Evolutionary conservation across 2,113 vertebrate species (phyloP).

Genomic region (Hymenochirus boettgeri): DNA sequence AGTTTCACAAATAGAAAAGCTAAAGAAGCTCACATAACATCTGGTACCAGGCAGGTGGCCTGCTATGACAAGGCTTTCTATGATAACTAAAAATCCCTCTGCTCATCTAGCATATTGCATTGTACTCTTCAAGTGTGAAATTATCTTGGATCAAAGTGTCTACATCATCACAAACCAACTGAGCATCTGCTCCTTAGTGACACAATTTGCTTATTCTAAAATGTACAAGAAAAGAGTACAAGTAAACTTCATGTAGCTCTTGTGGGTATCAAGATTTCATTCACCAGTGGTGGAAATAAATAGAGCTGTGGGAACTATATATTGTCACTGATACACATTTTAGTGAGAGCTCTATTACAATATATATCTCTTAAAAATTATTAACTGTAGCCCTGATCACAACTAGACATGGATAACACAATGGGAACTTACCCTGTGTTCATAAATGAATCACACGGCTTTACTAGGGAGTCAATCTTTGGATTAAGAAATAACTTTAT

Average conservation of each 20-base stretch:
- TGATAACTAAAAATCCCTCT: conserved; percentile 39
- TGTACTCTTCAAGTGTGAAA: conserved; percentile 31
- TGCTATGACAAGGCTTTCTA: conserved; percentile 23
- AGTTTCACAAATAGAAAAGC: neutral
- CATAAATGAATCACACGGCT: no score
- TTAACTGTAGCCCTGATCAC: no score
- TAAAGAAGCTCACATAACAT: conserved; percentile 13
- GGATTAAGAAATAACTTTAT: no score
- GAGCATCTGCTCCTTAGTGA: conserved; percentile 30
- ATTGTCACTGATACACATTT: neutral
- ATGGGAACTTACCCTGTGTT: no score
- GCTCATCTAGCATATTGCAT: conserved; percentile 39
- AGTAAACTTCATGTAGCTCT: conserved; percentile 9
- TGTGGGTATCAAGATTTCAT: neutral
- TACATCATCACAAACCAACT: conserved; percentile 36
- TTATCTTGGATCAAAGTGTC: conserved; percentile 36
- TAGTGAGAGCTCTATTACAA: no score
- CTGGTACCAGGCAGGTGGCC: conserved; percentile 36
- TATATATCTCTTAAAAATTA: no score
- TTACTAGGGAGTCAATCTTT: no score
- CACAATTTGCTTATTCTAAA: conserved; percentile 34
- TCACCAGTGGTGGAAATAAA: neutral
- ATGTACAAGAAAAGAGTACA: conserved; percentile 12
- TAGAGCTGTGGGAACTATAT: neutral
- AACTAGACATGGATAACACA: no score